These are phyloP conservation scores for Gymnocheta viridis DNA, from an alignment of 2,888 invertebrate genomes.

Conservation along the genomic window DNA sequence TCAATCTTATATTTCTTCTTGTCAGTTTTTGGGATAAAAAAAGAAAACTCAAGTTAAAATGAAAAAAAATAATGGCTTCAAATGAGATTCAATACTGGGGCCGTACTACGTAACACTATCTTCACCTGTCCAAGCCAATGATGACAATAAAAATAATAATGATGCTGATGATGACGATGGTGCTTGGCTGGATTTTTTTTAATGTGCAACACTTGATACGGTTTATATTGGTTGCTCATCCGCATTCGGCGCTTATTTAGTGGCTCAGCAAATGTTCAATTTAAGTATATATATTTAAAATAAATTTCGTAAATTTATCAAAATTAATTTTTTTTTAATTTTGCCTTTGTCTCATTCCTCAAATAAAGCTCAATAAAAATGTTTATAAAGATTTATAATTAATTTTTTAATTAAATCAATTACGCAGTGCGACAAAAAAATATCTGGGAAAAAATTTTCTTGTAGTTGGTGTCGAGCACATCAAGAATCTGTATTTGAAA, in stretches of 20 bases:
- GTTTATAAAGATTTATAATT: too few relatives aligned
- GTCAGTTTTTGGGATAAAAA: background rate
- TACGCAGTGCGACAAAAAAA: too few relatives aligned
- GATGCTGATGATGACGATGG: background rate
- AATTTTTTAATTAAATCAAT: too few relatives aligned
- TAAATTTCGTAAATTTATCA: too few relatives aligned
- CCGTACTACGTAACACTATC: conserved; percentile 24
- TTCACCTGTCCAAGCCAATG: conserved; percentile 50
- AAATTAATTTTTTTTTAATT: too few relatives aligned
- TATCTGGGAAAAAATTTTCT: too few relatives aligned
- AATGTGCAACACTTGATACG: background rate
- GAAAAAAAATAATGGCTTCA: background rate
- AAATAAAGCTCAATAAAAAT: too few relatives aligned
- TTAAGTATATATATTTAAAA: background rate
- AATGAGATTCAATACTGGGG: background rate
- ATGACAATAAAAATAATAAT: background rate
- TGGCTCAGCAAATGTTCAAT: background rate
- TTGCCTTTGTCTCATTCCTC: too few relatives aligned
- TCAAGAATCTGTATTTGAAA: too few relatives aligned
- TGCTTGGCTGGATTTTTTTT: background rate
- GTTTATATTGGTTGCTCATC: background rate
- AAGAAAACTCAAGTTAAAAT: background rate
- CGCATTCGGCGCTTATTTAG: background rate
- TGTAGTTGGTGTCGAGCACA: too few relatives aligned
- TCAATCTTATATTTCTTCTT: conserved; percentile 45